A percentile compares a stretch with the other conserved stretches of the same genome.
Evolutionary conservation across 2,113 vertebrate genomes (phyloP).

Genomic region (Tautogolabrus adspersus): DNA sequence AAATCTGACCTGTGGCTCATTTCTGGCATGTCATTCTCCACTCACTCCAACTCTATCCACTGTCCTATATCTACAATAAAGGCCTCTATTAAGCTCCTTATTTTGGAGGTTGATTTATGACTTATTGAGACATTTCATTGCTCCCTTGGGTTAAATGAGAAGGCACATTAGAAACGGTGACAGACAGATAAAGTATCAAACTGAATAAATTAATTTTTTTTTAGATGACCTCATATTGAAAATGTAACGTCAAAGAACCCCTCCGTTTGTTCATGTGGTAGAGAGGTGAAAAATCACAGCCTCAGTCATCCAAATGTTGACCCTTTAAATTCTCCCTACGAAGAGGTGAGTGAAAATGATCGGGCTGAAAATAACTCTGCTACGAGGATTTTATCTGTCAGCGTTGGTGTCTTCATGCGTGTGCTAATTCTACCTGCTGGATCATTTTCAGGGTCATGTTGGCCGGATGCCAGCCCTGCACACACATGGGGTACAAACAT

Average conservation of each 20-base stretch:
- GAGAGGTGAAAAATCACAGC: neutral
- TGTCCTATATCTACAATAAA: too few species aligned
- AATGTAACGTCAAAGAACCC: constrained; percentile 16
- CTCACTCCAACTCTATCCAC: too few species aligned
- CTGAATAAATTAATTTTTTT: too few species aligned
- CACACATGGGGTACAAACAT: neutral
- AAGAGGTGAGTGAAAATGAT: neutral
- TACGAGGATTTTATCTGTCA: neutral
- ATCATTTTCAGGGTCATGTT: constrained; percentile 16
- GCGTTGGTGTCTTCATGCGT: neutral
- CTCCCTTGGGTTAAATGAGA: constrained; percentile 15
- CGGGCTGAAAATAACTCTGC: neutral
- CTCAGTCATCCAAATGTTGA: neutral
- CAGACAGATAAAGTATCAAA: too few species aligned
- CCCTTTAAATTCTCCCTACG: neutral
- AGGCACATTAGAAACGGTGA: neutral
- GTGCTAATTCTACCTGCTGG: neutral
- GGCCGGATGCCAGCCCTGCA: constrained; percentile 4
- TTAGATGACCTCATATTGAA: constrained; percentile 43
- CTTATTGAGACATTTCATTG: neutral
- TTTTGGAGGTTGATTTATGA: too few species aligned
- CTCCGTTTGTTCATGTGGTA: neutral
- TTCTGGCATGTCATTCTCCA: too few species aligned
- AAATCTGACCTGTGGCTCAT: too few species aligned
- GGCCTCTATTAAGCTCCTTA: too few species aligned